A percentile compares a stretch with the other conserved stretches of the same genome.
phyloP scores from a whole-genome alignment of 2,113 vertebrate genomes.

The Triplophysa tibetana region DNA sequence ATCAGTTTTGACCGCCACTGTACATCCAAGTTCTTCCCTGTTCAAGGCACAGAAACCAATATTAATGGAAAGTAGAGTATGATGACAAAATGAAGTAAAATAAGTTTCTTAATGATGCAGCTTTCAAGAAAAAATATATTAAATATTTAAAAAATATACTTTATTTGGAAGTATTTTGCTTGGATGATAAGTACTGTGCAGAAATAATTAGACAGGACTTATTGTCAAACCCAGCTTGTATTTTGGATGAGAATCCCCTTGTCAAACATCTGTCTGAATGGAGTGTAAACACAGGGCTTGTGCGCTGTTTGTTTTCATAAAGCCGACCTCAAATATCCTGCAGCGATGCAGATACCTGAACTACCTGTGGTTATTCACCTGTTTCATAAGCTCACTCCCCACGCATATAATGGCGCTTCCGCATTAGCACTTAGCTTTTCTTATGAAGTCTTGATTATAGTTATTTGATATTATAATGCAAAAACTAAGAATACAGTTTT shows the following conservation, averaged over 20 bases:
- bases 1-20: no score
- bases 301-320: not conserved
- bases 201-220: not conserved
- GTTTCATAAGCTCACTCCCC: not conserved
- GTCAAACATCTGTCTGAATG: not conserved
- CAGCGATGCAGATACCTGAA: conserved; percentile 17
- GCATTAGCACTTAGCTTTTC: no score
- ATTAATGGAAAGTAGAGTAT: no score
- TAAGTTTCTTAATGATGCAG: no score
- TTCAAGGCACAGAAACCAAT: no score
- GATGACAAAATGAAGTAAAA: no score
- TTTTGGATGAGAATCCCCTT: not conserved
- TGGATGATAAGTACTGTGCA: not conserved
- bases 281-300: not conserved
- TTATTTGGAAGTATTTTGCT: no score
- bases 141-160: not conserved
- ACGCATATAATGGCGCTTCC: not conserved
- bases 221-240: not conserved
- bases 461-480: not conserved
- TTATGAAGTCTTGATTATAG: no score
- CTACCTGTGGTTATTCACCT: conserved; percentile 5
- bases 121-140: no score
- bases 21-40: no score
- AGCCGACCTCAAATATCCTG: conserved; percentile 12
- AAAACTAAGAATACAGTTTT: not conserved